Conservation (phyloP, 37 sponge, comb jelly and placozoan species). For the Oopsacas minuta region DNA sequence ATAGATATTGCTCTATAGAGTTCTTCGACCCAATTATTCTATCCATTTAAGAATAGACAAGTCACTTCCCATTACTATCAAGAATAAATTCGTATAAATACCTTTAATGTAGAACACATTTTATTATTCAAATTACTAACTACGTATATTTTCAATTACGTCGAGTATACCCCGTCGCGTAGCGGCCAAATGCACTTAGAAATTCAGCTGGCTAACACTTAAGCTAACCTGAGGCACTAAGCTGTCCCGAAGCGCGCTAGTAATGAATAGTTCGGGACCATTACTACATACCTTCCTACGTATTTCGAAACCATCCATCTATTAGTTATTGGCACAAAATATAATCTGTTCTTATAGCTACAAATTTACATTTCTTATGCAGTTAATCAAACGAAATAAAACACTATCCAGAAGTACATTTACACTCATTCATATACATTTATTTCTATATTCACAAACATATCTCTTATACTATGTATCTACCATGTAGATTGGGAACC, state of each 20-base stretch:
- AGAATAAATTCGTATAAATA: neutral
- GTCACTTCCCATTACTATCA: neutral
- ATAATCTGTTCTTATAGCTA: neutral
- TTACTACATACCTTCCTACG: too few relatives aligned
- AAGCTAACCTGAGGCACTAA: too few relatives aligned
- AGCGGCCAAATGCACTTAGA: too few relatives aligned
- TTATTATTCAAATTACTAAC: neutral
- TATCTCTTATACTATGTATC: neutral
- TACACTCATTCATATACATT: neutral
- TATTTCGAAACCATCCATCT: too few relatives aligned
- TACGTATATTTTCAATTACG: too few relatives aligned
- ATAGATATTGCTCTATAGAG: neutral
- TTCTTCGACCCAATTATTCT: neutral
- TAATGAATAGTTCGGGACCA: too few relatives aligned
- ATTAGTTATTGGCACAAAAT: too few relatives aligned
- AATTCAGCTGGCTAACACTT: too few relatives aligned
- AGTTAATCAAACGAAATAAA: neutral
- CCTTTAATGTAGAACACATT: neutral
- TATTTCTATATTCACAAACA: neutral
- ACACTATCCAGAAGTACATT: neutral
- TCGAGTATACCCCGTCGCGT: too few relatives aligned
- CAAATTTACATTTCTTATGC: neutral
- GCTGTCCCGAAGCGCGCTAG: too few relatives aligned
- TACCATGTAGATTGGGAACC: slow-evolving; percentile 7
- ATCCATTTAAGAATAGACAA: neutral